phyloP scores from a whole-genome alignment of 2,888 invertebrate genomes.

The Apeira syringaria region DNA sequence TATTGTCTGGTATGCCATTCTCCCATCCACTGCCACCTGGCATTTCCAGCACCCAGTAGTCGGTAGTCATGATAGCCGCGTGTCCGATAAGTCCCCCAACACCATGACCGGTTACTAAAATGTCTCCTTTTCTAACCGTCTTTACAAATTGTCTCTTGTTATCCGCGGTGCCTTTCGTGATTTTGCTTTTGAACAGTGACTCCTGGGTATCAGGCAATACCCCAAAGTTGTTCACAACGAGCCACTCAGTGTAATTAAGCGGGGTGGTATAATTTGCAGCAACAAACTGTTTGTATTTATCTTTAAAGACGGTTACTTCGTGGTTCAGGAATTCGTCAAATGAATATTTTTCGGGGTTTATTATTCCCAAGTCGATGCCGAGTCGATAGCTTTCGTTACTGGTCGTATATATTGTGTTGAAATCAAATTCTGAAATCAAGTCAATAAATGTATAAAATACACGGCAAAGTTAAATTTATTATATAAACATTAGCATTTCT shows the following conservation, averaged over 20 bases:
- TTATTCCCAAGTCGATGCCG: slow-evolving; percentile 58
- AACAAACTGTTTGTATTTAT: slow-evolving; percentile 46
- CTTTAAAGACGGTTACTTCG: slow-evolving; percentile 55
- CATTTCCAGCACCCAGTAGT: slow-evolving; percentile 59
- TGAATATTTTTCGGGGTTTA: slow-evolving; percentile 60
- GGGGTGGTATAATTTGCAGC: slow-evolving; percentile 42
- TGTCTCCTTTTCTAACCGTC: slow-evolving; percentile 52
- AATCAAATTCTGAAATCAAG: slow-evolving; percentile 37
- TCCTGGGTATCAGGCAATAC: slow-evolving; percentile 55
- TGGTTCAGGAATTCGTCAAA: slow-evolving; percentile 52
- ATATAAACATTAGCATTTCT: too few relatives aligned
- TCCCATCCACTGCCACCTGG: slow-evolving; percentile 47
- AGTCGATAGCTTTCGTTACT: slow-evolving; percentile 42
- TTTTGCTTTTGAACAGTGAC: slow-evolving; percentile 54
- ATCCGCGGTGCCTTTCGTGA: slow-evolving; percentile 48
- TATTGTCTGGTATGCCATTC: slow-evolving; percentile 48
- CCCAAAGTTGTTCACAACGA: slow-evolving; percentile 61
- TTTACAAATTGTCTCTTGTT: slow-evolving; percentile 54
- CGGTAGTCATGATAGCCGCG: slow-evolving; percentile 56
- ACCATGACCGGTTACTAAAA: slow-evolving; percentile 46
- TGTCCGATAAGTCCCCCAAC: slow-evolving; percentile 52
- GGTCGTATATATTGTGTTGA: slow-evolving; percentile 38
- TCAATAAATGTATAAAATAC: not conserved
- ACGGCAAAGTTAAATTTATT: too few relatives aligned
- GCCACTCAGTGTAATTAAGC: slow-evolving; percentile 60